Evolutionary conservation across 2,113 vertebrate species (phyloP).

Genomic region (Pongo abelii): DNA sequence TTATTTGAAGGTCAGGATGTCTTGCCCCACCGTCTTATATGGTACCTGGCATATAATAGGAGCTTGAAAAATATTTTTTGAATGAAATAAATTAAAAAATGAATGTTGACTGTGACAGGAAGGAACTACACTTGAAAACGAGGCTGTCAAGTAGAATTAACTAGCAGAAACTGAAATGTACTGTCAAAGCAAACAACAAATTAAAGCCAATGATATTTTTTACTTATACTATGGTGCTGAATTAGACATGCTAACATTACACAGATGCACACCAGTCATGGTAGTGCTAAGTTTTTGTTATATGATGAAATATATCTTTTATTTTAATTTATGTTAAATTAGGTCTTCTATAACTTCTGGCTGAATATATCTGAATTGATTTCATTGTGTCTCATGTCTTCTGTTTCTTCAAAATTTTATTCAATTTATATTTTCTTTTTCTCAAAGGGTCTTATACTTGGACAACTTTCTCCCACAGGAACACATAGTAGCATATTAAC

Average conservation of each 20-base stretch:
- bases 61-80: background rate
- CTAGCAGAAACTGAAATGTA: background rate
- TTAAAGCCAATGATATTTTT: background rate
- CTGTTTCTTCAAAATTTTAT: slow-evolving; percentile 25
- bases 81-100: slow-evolving; percentile 28
- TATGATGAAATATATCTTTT: background rate
- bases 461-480: background rate
- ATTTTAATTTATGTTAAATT: background rate
- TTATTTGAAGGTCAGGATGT: background rate
- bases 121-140: background rate
- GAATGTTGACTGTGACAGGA: background rate
- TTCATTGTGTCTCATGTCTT: background rate
- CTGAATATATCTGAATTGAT: background rate
- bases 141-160: slow-evolving; percentile 1
- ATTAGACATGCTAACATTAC: background rate
- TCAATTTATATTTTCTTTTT: slow-evolving; percentile 7
- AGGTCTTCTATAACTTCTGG: background rate
- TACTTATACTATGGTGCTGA: background rate
- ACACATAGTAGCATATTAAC: background rate
- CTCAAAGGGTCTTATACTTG: background rate
- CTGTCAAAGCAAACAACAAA: slow-evolving; percentile 35
- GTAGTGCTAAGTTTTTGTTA: background rate
- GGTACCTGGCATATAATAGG: background rate
- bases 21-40: background rate
- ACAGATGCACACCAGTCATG: background rate